A percentile compares a stretch with the other conserved stretches of the same genome.
Evolutionary conservation across 2,797 vertebrate species (phyloP).

Genomic region (Diplodus sargus): DNA sequence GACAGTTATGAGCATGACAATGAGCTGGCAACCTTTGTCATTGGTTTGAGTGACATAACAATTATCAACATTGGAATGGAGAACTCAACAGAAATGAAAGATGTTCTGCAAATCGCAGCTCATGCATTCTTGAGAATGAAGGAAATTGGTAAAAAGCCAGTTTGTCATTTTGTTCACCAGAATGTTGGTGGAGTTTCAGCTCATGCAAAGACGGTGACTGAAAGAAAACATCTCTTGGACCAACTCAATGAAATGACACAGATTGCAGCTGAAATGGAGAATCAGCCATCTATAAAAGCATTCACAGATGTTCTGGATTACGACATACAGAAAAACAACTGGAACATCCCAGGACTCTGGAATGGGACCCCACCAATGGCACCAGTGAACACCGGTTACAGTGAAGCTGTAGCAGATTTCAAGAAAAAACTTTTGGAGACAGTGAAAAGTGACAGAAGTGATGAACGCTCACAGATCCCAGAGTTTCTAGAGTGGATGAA

Average conservation of each 20-base stretch:
- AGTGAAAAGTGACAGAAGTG: conserved; percentile 48
- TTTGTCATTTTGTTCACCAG: conserved; percentile 80
- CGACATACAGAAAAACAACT: conserved; percentile 74
- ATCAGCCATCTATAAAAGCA: no score
- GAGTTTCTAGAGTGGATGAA: conserved; percentile 80
- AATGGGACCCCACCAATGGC: conserved; percentile 87
- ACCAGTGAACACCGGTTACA: conserved; percentile 84
- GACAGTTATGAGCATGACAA: conserved; percentile 77
- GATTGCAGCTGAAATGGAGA: conserved; percentile 76
- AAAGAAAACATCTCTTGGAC: conserved; percentile 62
- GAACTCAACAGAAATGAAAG: conserved; percentile 74
- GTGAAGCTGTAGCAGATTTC: conserved; percentile 76
- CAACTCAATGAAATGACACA: conserved; percentile 75
- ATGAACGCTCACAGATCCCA: conserved; percentile 65
- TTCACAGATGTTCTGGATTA: conserved; percentile 81
- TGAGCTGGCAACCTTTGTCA: conserved; percentile 77
- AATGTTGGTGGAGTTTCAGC: conserved; percentile 74
- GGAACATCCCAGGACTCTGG: conserved; percentile 87
- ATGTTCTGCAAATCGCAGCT: conserved; percentile 72
- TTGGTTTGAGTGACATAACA: conserved; percentile 76
- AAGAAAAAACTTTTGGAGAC: conserved; percentile 79
- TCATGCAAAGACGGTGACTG: conserved; percentile 46
- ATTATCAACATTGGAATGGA: conserved; percentile 77
- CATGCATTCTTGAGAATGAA: conserved; percentile 80
- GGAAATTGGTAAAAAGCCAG: conserved; percentile 63